Percentiles rank a stretch among this genome's conserved stretches.
These are phyloP conservation scores for Andrena bucephala DNA, from an alignment of 2,888 invertebrate genomes.

Conservation along the genomic window DNA sequence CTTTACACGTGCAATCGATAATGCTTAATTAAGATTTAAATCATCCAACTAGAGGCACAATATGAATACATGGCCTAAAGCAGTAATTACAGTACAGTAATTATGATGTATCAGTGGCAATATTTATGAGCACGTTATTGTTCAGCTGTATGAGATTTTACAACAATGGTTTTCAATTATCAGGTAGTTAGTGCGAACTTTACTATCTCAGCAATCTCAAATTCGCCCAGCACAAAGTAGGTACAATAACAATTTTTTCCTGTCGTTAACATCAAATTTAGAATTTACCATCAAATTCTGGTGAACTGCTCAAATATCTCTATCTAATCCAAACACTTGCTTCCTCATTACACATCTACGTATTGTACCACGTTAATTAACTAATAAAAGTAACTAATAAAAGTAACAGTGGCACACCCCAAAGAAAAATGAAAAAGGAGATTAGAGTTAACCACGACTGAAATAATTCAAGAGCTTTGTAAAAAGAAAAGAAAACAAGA, in stretches of 20 bases:
- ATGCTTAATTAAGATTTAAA: background rate
- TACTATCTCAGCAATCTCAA: background rate
- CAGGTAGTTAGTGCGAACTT: background rate
- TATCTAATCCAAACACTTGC: no score
- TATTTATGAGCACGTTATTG: background rate
- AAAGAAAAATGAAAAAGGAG: no score
- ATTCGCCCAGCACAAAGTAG: background rate
- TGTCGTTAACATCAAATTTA: background rate
- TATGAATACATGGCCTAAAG: conserved; percentile 2
- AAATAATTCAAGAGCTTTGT: no score
- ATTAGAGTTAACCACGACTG: no score
- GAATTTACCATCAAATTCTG: no score
- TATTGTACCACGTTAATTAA: no score
- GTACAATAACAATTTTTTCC: background rate
- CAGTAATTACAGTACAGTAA: conserved; percentile 1
- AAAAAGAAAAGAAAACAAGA: no score
- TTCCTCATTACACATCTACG: no score
- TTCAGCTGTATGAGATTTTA: background rate
- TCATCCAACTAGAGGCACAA: background rate
- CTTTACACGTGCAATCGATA: background rate
- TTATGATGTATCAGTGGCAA: background rate
- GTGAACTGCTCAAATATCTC: no score
- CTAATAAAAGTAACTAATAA: no score
- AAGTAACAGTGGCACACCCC: no score
- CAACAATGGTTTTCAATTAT: background rate